Conservation (phyloP, 2,113 vertebrate genomes). For the Orthonyx spaldingii region DNA sequence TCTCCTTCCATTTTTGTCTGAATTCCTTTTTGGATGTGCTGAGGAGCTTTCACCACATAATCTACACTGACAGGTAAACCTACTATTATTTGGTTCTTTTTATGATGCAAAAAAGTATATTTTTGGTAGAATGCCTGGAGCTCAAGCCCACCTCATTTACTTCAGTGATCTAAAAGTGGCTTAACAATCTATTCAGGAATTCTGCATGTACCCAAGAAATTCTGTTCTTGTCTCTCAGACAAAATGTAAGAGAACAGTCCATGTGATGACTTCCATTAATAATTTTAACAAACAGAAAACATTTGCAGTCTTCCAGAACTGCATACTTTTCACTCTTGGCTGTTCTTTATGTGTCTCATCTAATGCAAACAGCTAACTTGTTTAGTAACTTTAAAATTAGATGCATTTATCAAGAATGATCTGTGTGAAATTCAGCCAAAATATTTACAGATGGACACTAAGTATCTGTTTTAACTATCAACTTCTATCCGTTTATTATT, state of each 20-base stretch:
- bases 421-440: neutral
- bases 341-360: neutral
- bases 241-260: neutral
- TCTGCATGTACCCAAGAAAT: neutral
- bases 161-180: neutral
- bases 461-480: neutral
- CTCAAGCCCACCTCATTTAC: neutral
- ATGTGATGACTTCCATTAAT: neutral
- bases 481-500: neutral
- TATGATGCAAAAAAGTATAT: neutral
- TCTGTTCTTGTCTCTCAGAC: neutral
- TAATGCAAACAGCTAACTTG: neutral
- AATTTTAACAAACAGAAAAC: constrained; percentile 27
- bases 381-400: constrained; percentile 14
- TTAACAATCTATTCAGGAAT: neutral
- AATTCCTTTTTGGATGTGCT: neutral
- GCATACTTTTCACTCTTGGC: neutral
- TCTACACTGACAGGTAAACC: neutral
- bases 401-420: neutral
- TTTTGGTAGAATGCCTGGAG: neutral
- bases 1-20: neutral
- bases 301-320: neutral
- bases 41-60: neutral
- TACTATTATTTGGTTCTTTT: neutral
- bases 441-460: neutral